These are phyloP conservation scores for Dorcus parallelipipedus DNA, from an alignment of 2,888 invertebrate species.

Conservation along the genomic window DNA sequence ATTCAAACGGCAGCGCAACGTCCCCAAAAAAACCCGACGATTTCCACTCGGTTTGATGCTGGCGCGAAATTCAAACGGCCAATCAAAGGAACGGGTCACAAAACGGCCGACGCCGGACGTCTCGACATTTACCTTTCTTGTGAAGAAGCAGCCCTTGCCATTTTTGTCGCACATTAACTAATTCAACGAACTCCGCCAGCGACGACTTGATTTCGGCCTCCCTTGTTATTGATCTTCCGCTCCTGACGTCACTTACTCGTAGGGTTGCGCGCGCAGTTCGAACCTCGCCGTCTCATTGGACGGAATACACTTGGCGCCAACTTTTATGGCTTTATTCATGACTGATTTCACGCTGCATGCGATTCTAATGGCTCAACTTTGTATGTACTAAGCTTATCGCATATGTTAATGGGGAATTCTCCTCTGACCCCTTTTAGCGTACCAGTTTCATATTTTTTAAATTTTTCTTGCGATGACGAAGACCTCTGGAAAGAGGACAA, in stretches of 20 bases:
- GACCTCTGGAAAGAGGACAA: no score
- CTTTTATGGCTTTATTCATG: slow-evolving; percentile 38
- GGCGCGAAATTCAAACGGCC: slow-evolving; percentile 25
- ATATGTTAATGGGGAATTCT: not conserved
- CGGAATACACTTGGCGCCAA: slow-evolving; percentile 40
- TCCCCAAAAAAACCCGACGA: not conserved
- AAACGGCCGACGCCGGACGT: slow-evolving; percentile 12
- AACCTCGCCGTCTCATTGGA: slow-evolving; percentile 33
- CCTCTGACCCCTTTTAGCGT: not conserved
- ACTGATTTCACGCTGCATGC: slow-evolving; percentile 26
- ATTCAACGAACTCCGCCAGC: slow-evolving; percentile 34
- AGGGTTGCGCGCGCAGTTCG: slow-evolving; percentile 29
- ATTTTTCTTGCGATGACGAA: no score
- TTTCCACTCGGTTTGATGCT: slow-evolving; percentile 8
- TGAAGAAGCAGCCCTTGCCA: slow-evolving; percentile 69
- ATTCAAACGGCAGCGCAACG: not conserved
- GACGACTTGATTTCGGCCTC: slow-evolving; percentile 41
- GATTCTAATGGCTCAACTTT: slow-evolving; percentile 6
- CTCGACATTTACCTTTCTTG: slow-evolving; percentile 54
- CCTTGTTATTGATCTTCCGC: slow-evolving; percentile 40
- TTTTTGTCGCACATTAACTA: slow-evolving; percentile 67
- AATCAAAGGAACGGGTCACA: slow-evolving; percentile 6
- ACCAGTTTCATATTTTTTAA: not conserved
- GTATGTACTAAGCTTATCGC: not conserved
- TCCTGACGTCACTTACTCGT: slow-evolving; percentile 35